A percentile compares a stretch with the other conserved stretches of the same genome.
Conservation (phyloP, 23 tunicate genomes). For the Halocynthia roretzi region DNA sequence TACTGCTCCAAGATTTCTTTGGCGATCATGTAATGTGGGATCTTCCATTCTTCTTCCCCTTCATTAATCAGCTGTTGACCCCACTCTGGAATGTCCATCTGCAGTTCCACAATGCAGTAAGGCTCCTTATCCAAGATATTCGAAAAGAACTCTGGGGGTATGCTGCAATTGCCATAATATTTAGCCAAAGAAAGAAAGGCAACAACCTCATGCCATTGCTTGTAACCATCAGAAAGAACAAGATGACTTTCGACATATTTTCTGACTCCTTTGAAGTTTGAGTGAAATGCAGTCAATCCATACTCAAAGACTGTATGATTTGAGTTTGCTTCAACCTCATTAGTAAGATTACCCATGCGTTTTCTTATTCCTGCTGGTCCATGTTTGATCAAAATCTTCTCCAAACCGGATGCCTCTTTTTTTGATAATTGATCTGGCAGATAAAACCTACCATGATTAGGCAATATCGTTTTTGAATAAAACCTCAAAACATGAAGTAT, state of each 20-base stretch:
- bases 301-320: conserved; percentile 35
- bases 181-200: conserved; percentile 38
- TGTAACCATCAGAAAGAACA: background rate
- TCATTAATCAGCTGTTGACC: conserved; percentile 39
- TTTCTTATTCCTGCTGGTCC: conserved; percentile 20
- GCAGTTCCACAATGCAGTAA: conserved; percentile 13
- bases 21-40: conserved; percentile 43
- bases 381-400: background rate
- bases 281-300: conserved; percentile 49
- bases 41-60: conserved; percentile 42
- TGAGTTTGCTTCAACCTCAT: background rate
- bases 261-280: conserved; percentile 39
- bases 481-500: conserved; percentile 10
- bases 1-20: conserved; percentile 57
- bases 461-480: background rate
- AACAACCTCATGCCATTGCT: conserved; percentile 43
- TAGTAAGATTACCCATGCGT: conserved; percentile 1
- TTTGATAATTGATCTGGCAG: conserved; percentile 2
- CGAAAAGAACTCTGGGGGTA: conserved; percentile 33
- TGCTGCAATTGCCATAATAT: conserved; percentile 42
- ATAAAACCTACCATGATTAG: background rate
- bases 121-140: conserved; percentile 8
- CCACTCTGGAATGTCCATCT: conserved; percentile 15
- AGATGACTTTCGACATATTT: conserved; percentile 49
- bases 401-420: conserved; percentile 7